Percentiles rank a stretch among this genome's conserved stretches.
Conservation (phyloP, 2,888 invertebrate genomes). For the Steinernema scapterisci region DNA sequence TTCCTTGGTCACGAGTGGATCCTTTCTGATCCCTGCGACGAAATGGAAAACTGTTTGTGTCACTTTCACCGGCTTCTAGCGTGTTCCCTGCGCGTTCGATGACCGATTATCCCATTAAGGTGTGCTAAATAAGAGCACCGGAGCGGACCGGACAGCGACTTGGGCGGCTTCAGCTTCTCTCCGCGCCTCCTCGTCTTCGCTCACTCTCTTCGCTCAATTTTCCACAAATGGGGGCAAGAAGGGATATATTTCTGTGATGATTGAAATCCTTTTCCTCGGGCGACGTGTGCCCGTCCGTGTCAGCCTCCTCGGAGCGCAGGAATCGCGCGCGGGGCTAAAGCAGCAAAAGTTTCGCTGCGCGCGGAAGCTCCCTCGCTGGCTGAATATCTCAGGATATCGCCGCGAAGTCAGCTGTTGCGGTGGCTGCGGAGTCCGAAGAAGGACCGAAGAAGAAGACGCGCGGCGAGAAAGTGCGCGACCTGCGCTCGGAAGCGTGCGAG, state of each 20-base stretch:
- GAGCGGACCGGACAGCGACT: constrained; percentile 19
- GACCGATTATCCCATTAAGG: constrained; percentile 33
- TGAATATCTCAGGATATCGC: constrained; percentile 26
- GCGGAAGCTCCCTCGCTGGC: constrained; percentile 26
- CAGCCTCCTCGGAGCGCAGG: constrained; percentile 10
- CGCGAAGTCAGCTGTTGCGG: constrained; percentile 18
- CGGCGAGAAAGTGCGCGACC: constrained; percentile 30
- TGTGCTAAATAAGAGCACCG: constrained; percentile 31
- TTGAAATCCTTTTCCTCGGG: constrained; percentile 33
- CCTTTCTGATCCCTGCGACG: background rate
- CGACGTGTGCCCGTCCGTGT: constrained; percentile 25
- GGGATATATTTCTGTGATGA: constrained; percentile 32
- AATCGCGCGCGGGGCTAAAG: constrained; percentile 23
- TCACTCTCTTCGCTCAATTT: constrained; percentile 27
- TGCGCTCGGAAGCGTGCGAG: constrained; percentile 24
- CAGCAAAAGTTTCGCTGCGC: constrained; percentile 30
- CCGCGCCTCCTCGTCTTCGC: constrained; percentile 27
- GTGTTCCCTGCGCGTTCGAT: constrained; percentile 19
- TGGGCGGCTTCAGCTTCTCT: constrained; percentile 23
- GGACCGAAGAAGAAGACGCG: constrained; percentile 26
- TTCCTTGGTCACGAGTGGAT: background rate
- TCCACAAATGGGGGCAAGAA: constrained; percentile 33
- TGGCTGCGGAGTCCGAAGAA: constrained; percentile 8
- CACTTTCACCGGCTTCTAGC: constrained; percentile 31
- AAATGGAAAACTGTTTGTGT: constrained; percentile 18